Conservation (phyloP, 2,888 invertebrate species). For the Achlya flavicornis region DNA sequence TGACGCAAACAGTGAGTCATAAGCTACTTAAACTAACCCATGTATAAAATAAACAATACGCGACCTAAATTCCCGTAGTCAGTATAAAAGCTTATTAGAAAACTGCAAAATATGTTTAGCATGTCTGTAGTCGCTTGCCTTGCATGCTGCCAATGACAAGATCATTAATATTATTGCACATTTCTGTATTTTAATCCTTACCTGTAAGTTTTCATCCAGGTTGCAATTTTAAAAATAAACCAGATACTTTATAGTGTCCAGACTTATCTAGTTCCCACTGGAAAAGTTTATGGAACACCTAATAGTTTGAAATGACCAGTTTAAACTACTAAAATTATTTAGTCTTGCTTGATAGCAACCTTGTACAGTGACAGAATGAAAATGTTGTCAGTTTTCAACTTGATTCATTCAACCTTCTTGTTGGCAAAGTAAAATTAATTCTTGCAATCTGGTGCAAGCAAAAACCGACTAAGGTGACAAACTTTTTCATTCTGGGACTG, state of each 20-base stretch:
- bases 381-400: too few species aligned
- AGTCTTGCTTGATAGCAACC: not conserved
- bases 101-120: slow-evolving; percentile 24
- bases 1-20: slow-evolving; percentile 73
- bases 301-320: not conserved
- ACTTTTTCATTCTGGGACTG: too few species aligned
- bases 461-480: too few species aligned
- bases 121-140: slow-evolving; percentile 36
- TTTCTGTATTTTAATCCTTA: not conserved
- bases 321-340: not conserved
- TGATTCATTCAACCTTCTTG: too few species aligned
- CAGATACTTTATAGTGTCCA: not conserved
- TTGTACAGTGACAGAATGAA: not conserved
- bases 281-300: not conserved
- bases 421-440: too few species aligned
- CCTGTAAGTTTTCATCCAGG: not conserved
- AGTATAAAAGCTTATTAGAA: slow-evolving; percentile 32
- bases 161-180: not conserved
- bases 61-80: slow-evolving; percentile 41
- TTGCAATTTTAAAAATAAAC: not conserved
- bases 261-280: not conserved
- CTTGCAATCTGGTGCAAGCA: too few species aligned
- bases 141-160: slow-evolving; percentile 11
- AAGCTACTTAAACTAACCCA: slow-evolving; percentile 45
- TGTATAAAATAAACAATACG: slow-evolving; percentile 54